These are phyloP conservation scores for Tanaodytes sp. DNA, from an alignment of 2,888 invertebrate genomes.

Conservation along the genomic window DNA sequence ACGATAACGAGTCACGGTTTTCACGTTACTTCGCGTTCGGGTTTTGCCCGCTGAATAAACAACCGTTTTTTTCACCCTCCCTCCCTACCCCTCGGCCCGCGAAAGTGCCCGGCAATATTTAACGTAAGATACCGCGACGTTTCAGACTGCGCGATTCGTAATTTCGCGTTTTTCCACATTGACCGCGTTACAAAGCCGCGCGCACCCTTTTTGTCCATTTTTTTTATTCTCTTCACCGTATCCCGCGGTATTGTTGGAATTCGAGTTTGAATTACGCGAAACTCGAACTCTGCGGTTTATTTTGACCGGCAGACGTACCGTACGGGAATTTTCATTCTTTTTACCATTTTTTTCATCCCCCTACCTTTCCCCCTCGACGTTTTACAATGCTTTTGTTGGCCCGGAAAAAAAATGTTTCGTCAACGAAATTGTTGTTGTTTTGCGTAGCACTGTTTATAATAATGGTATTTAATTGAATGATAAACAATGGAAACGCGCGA, in stretches of 20 bases:
- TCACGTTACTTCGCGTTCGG: slow-evolving; percentile 49
- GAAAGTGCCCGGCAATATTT: slow-evolving; percentile 28
- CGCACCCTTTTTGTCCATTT: slow-evolving; percentile 31
- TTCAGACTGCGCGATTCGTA: slow-evolving; percentile 45
- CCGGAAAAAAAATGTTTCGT: slow-evolving; percentile 26
- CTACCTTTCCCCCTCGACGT: neutral
- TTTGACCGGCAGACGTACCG: slow-evolving; percentile 41
- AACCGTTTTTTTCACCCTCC: no score
- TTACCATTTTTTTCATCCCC: neutral
- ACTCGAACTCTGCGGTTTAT: slow-evolving; percentile 42
- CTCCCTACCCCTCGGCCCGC: slow-evolving; percentile 12
- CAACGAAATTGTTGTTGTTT: slow-evolving; percentile 24
- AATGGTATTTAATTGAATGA: slow-evolving; percentile 34
- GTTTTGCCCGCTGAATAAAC: slow-evolving; percentile 45
- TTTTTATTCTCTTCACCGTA: no score
- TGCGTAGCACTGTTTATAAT: slow-evolving; percentile 24
- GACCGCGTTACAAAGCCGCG: slow-evolving; percentile 42
- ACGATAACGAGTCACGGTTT: slow-evolving; percentile 51
- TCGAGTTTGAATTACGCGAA: slow-evolving; percentile 46
- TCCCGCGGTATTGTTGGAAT: slow-evolving; percentile 41
- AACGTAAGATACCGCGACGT: slow-evolving; percentile 44
- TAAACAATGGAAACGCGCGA: slow-evolving; percentile 14
- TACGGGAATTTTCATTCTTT: slow-evolving; percentile 22
- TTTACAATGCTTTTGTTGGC: slow-evolving; percentile 17
- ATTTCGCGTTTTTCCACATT: slow-evolving; percentile 45